A percentile compares a stretch with the other conserved stretches of the same genome.
Conservation (phyloP, 2,888 invertebrate genomes). For the Hirtodrosophila alboralis region DNA sequence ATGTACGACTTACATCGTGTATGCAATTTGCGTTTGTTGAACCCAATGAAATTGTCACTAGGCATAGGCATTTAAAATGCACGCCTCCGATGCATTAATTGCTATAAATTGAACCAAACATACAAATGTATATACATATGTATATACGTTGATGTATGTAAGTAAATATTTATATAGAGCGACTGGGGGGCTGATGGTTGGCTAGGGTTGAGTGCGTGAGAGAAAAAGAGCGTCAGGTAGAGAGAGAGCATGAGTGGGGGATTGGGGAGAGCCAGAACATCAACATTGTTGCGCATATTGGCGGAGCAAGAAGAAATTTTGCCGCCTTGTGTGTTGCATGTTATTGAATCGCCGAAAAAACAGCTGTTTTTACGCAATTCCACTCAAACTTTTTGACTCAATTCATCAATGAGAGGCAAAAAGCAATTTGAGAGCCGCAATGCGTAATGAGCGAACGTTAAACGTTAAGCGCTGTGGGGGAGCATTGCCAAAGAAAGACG, state of each 20-base stretch:
- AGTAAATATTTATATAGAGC: constrained; percentile 6
- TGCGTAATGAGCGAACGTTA: constrained; percentile 3
- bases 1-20: constrained; percentile 19
- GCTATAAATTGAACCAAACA: constrained; percentile 52
- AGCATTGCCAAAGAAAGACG: constrained; percentile 29
- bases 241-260: neutral
- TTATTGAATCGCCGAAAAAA: constrained; percentile 38
- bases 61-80: constrained; percentile 48
- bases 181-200: constrained; percentile 12
- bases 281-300: constrained; percentile 57
- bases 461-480: constrained; percentile 24
- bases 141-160: neutral
- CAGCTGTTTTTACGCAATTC: constrained; percentile 40
- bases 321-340: constrained; percentile 51
- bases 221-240: neutral
- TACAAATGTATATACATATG: constrained; percentile 3
- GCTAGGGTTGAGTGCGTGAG: neutral
- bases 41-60: constrained; percentile 55
- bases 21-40: constrained; percentile 56
- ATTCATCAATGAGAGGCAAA: constrained; percentile 5
- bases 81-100: constrained; percentile 57
- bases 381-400: constrained; percentile 31
- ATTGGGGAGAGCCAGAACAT: constrained; percentile 17
- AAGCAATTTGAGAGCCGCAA: constrained; percentile 1
- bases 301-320: constrained; percentile 27